phyloP scores from a whole-genome alignment of 2,113 vertebrate genomes.

The Hydrolagus affinis region DNA sequence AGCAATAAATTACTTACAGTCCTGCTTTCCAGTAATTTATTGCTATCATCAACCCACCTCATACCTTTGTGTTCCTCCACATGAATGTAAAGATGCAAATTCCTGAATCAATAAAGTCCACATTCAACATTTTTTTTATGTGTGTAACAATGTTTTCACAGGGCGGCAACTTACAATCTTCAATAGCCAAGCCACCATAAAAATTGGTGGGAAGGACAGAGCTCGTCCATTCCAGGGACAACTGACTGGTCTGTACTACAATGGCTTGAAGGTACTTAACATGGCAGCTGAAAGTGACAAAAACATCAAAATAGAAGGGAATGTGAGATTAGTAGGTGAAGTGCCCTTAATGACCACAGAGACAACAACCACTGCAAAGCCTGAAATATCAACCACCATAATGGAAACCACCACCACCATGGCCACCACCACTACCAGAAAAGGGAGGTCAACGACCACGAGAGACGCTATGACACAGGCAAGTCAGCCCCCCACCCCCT shows the following conservation, averaged over 20 bases:
- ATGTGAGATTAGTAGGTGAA: slow-evolving; percentile 93
- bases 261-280: slow-evolving; percentile 98
- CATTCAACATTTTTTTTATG: slow-evolving; percentile 80
- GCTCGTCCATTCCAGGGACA: slow-evolving; percentile 95
- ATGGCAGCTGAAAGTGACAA: slow-evolving; percentile 94
- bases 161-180: slow-evolving; percentile 99
- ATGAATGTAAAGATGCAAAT: slow-evolving; percentile 35
- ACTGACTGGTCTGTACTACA: slow-evolving; percentile 98
- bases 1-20: slow-evolving; percentile 88
- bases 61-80: slow-evolving; percentile 75
- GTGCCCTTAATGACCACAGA: slow-evolving; percentile 95
- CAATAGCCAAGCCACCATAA: slow-evolving; percentile 99
- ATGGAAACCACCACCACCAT: slow-evolving; percentile 95
- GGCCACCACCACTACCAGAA: slow-evolving; percentile 73
- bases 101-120: slow-evolving; percentile 56
- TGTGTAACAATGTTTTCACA: slow-evolving; percentile 88
- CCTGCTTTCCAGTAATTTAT: slow-evolving; percentile 87
- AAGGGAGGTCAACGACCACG: slow-evolving; percentile 79
- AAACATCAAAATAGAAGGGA: slow-evolving; percentile 90
- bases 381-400: slow-evolving; percentile 89
- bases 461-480: slow-evolving; percentile 83
- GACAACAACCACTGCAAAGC: slow-evolving; percentile 90
- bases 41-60: slow-evolving; percentile 83
- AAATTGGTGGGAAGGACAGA: slow-evolving; percentile 93
- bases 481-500: slow-evolving; percentile 38